These are phyloP conservation scores for Sinella curviseta DNA, from an alignment of 1,140 invertebrate species.

Conservation along the genomic window DNA sequence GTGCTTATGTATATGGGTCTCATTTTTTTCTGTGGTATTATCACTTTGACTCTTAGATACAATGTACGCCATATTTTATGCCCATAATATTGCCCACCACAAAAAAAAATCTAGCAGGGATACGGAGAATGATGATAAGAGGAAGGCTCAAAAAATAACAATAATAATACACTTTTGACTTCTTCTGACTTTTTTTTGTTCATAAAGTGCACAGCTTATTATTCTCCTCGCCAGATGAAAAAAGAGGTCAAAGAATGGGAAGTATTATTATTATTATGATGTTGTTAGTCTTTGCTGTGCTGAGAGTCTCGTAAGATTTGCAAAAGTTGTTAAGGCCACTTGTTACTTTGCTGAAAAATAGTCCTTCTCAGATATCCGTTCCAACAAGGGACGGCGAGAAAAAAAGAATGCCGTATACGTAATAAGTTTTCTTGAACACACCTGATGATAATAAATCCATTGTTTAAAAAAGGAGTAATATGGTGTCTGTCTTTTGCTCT, in stretches of 20 bases:
- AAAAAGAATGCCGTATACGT: background rate
- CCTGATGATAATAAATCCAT: background rate
- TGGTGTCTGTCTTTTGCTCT: background rate
- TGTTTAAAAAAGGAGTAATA: background rate
- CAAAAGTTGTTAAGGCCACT: background rate
- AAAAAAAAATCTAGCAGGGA: background rate
- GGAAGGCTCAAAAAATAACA: background rate
- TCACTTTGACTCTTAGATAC: no score
- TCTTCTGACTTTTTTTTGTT: background rate
- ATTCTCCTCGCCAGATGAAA: background rate
- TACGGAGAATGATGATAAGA: background rate
- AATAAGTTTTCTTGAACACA: background rate
- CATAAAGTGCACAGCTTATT: no score
- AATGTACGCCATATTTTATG: no score
- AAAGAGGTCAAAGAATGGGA: constrained; percentile 18
- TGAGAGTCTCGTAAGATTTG: background rate
- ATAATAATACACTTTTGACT: background rate
- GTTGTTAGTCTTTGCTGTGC: background rate
- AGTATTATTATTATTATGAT: background rate
- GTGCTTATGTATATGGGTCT: no score
- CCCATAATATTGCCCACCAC: no score
- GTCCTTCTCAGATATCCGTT: constrained; percentile 1
- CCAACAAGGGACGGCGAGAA: background rate
- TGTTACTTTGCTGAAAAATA: no score
- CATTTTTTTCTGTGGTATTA: no score